Percentiles rank a stretch among this genome's conserved stretches.
These are phyloP conservation scores for Atethmia centrago DNA, from an alignment of 2,888 invertebrate species.

Conservation along the genomic window DNA sequence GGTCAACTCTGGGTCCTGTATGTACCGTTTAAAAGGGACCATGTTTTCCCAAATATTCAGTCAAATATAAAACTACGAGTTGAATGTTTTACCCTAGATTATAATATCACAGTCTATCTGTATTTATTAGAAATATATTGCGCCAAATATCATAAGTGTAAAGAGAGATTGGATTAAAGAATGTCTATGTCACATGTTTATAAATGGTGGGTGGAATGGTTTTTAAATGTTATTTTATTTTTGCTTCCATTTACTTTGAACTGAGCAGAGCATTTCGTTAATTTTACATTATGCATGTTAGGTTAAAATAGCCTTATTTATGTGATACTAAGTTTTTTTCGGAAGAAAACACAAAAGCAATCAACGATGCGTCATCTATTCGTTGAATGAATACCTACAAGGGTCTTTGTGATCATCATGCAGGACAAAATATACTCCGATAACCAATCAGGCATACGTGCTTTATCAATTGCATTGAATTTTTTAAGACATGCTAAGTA, in stretches of 20 bases:
- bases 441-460: slow-evolving; percentile 36
- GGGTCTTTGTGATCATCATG: slow-evolving; percentile 17
- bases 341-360: neutral
- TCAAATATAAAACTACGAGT: slow-evolving; percentile 22
- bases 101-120: slow-evolving; percentile 38
- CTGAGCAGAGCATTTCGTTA: slow-evolving; percentile 64
- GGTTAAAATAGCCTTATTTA: slow-evolving; percentile 50
- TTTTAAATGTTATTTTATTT: slow-evolving; percentile 35
- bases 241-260: slow-evolving; percentile 59
- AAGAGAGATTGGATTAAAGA: slow-evolving; percentile 45
- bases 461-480: slow-evolving; percentile 39
- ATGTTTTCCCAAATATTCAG: slow-evolving; percentile 34
- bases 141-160: slow-evolving; percentile 75
- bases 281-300: slow-evolving; percentile 52
- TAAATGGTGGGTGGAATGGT: slow-evolving; percentile 41
- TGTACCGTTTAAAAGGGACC: slow-evolving; percentile 35
- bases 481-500: neutral
- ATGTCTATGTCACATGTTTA: slow-evolving; percentile 55
- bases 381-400: neutral
- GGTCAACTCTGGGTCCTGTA: slow-evolving; percentile 27
- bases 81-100: slow-evolving; percentile 34
- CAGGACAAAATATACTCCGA: neutral
- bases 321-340: slow-evolving; percentile 34
- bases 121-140: slow-evolving; percentile 74
- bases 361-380: slow-evolving; percentile 11